phyloP scores from a whole-genome alignment of 2,113 vertebrate genomes.

The Gambusia affinis region DNA sequence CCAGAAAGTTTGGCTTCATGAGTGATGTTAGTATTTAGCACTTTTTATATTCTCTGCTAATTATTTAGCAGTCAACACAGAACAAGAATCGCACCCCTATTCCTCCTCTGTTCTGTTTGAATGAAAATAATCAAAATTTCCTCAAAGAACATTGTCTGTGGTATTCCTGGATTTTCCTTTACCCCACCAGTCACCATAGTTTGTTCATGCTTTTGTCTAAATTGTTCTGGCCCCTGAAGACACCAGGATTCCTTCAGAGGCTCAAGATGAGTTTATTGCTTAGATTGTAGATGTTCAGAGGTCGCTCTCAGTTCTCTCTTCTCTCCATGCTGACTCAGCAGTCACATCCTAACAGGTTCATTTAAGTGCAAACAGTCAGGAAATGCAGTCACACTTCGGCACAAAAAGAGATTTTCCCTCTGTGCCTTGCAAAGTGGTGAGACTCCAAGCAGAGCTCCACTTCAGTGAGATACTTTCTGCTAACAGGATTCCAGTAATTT shows the following conservation, averaged over 20 bases:
- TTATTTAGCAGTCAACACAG: not conserved
- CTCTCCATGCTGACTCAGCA: conserved; percentile 44
- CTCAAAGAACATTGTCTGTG: not conserved
- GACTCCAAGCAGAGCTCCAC: not conserved
- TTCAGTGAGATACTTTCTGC: not conserved
- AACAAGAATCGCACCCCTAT: not conserved
- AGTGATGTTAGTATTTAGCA: not conserved
- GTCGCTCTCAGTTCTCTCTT: conserved; percentile 16
- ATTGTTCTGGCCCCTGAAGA: not conserved
- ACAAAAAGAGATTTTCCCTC: not conserved
- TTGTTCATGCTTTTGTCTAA: not conserved
- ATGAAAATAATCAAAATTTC: not conserved
- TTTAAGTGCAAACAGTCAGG: conserved; percentile 9
- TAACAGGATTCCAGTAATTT: not conserved
- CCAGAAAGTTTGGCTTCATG: not conserved
- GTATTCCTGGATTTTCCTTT: not conserved
- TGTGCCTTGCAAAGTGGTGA: not conserved
- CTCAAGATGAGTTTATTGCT: conserved; percentile 21
- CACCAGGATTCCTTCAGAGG: not conserved
- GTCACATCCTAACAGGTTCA: conserved; percentile 8
- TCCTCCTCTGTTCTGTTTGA: not conserved
- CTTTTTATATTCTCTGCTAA: not conserved
- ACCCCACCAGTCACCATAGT: not conserved
- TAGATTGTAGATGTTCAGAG: conserved; percentile 13
- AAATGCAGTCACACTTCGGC: not conserved